These are phyloP conservation scores for Laticauda laticaudata DNA, from an alignment of 2,113 vertebrate genomes.

Conservation along the genomic window DNA sequence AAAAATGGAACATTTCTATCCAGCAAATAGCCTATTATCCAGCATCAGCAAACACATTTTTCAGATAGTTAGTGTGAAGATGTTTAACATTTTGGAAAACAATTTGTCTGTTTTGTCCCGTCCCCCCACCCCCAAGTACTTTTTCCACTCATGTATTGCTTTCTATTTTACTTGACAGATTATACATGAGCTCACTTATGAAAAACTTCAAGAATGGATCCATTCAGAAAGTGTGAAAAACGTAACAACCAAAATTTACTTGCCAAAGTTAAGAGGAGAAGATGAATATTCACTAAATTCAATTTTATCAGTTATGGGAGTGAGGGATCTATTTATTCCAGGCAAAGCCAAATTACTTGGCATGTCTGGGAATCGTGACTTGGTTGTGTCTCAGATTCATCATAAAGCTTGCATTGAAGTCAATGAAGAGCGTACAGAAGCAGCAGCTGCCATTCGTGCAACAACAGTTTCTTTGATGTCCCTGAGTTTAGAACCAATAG, in stretches of 20 bases:
- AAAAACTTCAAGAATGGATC: constrained; percentile 79
- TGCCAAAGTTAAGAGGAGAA: constrained; percentile 81
- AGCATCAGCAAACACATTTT: not conserved
- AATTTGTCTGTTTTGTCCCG: not conserved
- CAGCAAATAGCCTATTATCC: too few relatives aligned
- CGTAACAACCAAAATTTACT: constrained; percentile 62
- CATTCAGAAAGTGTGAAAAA: constrained; percentile 67
- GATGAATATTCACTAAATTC: constrained; percentile 72
- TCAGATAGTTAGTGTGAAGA: not conserved
- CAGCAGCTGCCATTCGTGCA: constrained; percentile 43
- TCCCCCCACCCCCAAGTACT: not conserved
- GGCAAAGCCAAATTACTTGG: constrained; percentile 59
- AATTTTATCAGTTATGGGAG: constrained; percentile 73
- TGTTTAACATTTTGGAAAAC: not conserved
- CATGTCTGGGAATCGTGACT: constrained; percentile 44
- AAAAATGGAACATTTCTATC: too few relatives aligned
- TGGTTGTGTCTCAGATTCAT: constrained; percentile 54
- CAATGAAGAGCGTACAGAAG: constrained; percentile 62
- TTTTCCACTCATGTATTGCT: not conserved
- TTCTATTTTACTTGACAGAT: constrained; percentile 69
- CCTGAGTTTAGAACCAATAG: constrained; percentile 22
- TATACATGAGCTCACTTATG: constrained; percentile 73
- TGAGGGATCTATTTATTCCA: constrained; percentile 66
- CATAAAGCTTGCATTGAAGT: constrained; percentile 37
- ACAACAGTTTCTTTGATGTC: not conserved